A percentile compares a stretch with the other conserved stretches of the same genome.
Conservation (phyloP, 2,888 invertebrate genomes). For the Allacma fusca region DNA sequence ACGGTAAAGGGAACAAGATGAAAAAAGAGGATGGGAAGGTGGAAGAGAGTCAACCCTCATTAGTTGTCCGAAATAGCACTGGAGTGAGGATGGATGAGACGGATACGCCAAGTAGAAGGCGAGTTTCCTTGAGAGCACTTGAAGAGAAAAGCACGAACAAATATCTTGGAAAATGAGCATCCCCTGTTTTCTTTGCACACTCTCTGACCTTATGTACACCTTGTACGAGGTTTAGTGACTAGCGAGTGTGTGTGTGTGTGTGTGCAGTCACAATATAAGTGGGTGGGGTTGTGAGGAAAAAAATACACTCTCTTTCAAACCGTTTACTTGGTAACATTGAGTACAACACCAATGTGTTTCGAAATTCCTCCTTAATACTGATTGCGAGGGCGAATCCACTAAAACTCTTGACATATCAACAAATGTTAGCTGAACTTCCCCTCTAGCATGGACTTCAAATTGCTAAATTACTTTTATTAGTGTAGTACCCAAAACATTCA, state of each 20-base stretch:
- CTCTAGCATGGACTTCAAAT: not conserved
- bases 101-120: conserved; percentile 24
- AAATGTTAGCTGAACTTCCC: not conserved
- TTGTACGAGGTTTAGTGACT: not conserved
- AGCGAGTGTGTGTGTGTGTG: not conserved
- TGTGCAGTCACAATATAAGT: conserved; percentile 18
- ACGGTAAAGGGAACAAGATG: not conserved
- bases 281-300: conserved; percentile 20
- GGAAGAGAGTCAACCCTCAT: conserved; percentile 27
- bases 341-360: conserved; percentile 20
- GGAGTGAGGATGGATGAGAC: conserved; percentile 27
- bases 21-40: conserved; percentile 3
- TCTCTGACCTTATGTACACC: not conserved
- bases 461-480: no score
- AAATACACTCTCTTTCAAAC: conserved; percentile 12
- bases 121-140: conserved; percentile 31
- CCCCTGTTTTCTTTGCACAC: conserved; percentile 34
- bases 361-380: conserved; percentile 19
- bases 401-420: not conserved
- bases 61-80: conserved; percentile 36
- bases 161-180: conserved; percentile 37
- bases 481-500: no score
- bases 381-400: conserved; percentile 9
- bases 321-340: conserved; percentile 1
- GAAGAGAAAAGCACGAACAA: conserved; percentile 26